Evolutionary conservation across 1,140 invertebrate genomes (phyloP), one percentile per base, ranked within the genome.

Genomic region (Meloidogyne chitwoodi): DNA sequence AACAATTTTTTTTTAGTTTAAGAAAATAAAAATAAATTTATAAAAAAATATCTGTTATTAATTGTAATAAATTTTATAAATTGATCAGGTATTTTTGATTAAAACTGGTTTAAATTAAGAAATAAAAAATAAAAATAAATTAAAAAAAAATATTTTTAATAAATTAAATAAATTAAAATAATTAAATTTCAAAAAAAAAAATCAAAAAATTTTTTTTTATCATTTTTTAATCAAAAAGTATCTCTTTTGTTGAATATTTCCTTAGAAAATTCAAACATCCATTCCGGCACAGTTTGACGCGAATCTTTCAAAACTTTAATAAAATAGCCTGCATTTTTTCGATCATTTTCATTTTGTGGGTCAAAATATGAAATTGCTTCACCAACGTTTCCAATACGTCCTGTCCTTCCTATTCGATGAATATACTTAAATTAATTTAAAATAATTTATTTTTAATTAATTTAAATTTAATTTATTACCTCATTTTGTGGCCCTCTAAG

Each of bases 401-500:
- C 71, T 12, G 77, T 72, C n/a, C 77, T 79, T 16, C 77, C 77
- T 26, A 78, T 80, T 26, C 77, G 77, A 26, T 78, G 77, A 62
- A 78, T 80, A 48, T 78, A 78, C 68, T 68, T 2, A 68, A 62
- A 31, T 4, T n/a, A 16, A 68, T 31, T 22, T 22, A 24, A 1
- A n/a, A 16, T 19, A 67, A 41, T n/a, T n/a, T n/a, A n/a, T n/a
- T n/a, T n/a, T n/a, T n/a, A 27, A 78, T 29, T 38, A 34, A n/a
- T 31, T 22, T 80, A n/a, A 29, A 26, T 38, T 65, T 44, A n/a
- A 8, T 38, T 38, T 0, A 8, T 65, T 44, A 29, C n/a, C 22
- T 44, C 38, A 24, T 38, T 78, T 38, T n/a, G 19, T 68, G 62
- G 38, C 24, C 61, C 68, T 41, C 67, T 44, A 11, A 38, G 27